A percentile compares a stretch with the other conserved stretches of the same genome.
Evolutionary conservation across 2,797 vertebrate genomes (phyloP).

Genomic region (Menidia menidia): DNA sequence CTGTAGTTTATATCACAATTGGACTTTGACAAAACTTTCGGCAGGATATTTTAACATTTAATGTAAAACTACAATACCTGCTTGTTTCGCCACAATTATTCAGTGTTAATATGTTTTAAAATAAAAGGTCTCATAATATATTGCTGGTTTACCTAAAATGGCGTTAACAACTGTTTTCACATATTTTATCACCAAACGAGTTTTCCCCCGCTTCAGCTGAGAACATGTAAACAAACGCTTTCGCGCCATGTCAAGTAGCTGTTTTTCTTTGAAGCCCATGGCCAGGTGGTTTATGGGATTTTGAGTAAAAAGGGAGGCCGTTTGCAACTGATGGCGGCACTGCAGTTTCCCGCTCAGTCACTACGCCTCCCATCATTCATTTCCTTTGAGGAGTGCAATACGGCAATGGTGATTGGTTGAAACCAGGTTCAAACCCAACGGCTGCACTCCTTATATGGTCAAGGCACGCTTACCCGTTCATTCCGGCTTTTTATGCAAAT

Average conservation of each 20-base stretch:
- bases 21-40: too few relatives aligned
- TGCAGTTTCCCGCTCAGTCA: constrained; percentile 9
- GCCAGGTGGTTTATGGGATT: constrained; percentile 57
- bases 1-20: too few relatives aligned
- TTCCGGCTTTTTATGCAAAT: constrained; percentile 81
- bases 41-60: too few relatives aligned
- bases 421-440: constrained; percentile 74
- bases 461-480: constrained; percentile 62
- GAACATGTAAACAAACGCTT: constrained; percentile 80
- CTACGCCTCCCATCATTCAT: constrained; percentile 76
- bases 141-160: background rate
- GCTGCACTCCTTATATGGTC: constrained; percentile 80
- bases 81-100: too few relatives aligned
- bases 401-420: constrained; percentile 70
- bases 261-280: constrained; percentile 52
- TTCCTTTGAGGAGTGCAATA: constrained; percentile 12
- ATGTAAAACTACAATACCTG: too few relatives aligned
- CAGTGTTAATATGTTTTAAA: too few relatives aligned
- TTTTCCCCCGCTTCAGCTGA: constrained; percentile 28
- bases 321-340: background rate
- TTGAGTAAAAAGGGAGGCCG: constrained; percentile 41
- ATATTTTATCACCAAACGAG: background rate
- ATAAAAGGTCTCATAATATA: too few relatives aligned
- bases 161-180: background rate
- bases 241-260: constrained; percentile 75